Evolutionary conservation across 2,797 vertebrate genomes (phyloP), one percentile per base, ranked within the genome.

Genomic region (Melanotaenia pygmaea): DNA sequence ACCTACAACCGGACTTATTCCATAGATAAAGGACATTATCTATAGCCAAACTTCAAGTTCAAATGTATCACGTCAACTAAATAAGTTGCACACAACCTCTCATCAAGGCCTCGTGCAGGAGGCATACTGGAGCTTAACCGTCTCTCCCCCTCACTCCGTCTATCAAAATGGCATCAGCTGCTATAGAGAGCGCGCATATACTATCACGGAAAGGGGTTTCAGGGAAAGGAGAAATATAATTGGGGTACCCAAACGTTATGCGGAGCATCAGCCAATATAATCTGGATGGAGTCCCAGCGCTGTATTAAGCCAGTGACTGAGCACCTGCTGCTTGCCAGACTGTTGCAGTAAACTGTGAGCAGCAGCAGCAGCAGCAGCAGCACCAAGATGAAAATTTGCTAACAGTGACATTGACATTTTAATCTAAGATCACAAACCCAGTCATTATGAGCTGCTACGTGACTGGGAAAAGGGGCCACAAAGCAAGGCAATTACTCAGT

Each of bases 241-340:
- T 71, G 69, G 70, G 77, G 73, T 60, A 72, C 62, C 71, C 69
- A 60, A 76, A 83, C 67, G 47, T 73, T 76, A 77, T 82, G 79
- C 67, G 13, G 50, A 67, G 59, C 77, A 78, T 81, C 64, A 76
- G 90, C 88, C 87, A 91, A 83, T 73, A 85, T 84, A 51, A 80
- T 88, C 84, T 93, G 91, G 91, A 92, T 67, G 26, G 68, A 85
- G 82, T 92, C 88, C 89, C 80, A 67, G 64, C 54, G 80, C 87
- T 89, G 88, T 88, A 84, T 91, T 87, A 84, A 87, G 81, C 81
- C 79, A 78, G 88, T 88, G 87, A 92, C 86, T 68, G 90, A 91
- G 90, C 91, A 91, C 91, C 92, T 93, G 92, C 90, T 92, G 91
- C 92, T 90, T 89, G 90, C 88, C 90, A 91, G 88, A 90, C 88